phyloP scores from a whole-genome alignment of 2,113 vertebrate species.

The Micromys minutus region DNA sequence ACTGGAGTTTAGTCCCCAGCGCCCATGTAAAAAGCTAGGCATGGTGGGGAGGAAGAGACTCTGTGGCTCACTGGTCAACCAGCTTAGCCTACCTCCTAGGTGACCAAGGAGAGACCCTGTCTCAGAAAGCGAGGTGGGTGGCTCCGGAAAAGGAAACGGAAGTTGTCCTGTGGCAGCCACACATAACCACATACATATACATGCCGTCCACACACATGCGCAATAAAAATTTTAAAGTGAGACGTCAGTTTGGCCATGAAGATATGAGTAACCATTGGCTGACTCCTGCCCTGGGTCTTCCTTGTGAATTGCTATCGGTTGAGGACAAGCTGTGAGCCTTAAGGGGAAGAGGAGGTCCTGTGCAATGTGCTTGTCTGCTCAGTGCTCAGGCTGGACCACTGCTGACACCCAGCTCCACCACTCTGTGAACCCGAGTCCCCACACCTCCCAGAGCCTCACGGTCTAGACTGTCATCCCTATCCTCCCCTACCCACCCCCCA shows the following conservation, averaged over 20 bases:
- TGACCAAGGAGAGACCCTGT: background rate
- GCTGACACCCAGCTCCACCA: background rate
- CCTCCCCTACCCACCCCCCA: background rate
- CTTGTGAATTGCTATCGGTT: background rate
- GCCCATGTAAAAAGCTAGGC: background rate
- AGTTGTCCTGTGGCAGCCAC: background rate
- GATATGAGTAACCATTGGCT: background rate
- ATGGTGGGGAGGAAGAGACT: background rate
- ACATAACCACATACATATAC: background rate
- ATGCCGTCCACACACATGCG: background rate
- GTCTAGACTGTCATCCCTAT: background rate
- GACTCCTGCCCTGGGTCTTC: background rate
- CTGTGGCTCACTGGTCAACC: background rate
- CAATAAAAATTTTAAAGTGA: background rate
- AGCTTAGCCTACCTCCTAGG: background rate
- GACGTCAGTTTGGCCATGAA: background rate
- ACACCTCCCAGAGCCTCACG: background rate
- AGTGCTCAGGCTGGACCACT: background rate
- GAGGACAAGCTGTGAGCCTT: too few species aligned
- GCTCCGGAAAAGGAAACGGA: background rate
- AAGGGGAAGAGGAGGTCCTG: background rate
- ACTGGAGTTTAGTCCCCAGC: background rate
- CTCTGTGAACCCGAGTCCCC: background rate
- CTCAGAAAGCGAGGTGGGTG: background rate
- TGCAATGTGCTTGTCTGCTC: background rate